A percentile compares a stretch with the other conserved stretches of the same genome.
Evolutionary conservation across 2,797 vertebrate species (phyloP).

Genomic region (Falco naumanni): DNA sequence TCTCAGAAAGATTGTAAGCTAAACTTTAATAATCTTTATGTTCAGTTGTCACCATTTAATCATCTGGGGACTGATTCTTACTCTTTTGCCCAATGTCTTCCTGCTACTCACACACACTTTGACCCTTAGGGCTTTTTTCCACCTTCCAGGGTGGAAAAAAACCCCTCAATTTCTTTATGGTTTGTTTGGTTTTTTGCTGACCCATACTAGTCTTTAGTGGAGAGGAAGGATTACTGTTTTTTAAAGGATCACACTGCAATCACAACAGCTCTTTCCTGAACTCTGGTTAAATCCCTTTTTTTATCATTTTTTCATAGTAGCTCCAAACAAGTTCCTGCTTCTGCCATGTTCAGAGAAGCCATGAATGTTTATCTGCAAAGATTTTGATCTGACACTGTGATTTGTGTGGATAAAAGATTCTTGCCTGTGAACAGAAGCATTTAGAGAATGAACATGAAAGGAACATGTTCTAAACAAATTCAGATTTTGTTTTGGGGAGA

Average conservation of each 20-base stretch:
- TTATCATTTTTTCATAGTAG: neutral
- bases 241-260: neutral
- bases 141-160: neutral
- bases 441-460: neutral
- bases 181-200: neutral
- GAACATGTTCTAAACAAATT: neutral
- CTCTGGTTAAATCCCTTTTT: neutral
- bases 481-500: neutral
- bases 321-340: neutral
- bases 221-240: neutral
- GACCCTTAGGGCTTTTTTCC: neutral
- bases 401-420: neutral
- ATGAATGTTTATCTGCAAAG: neutral
- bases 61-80: neutral
- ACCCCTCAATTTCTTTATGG: fast-evolving
- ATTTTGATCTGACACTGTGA: neutral
- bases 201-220: neutral
- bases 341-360: neutral
- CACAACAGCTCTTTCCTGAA: neutral
- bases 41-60: neutral
- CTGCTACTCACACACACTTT: neutral
- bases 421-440: neutral
- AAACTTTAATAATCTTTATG: neutral
- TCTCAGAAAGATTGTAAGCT: neutral
- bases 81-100: neutral